Evolutionary conservation across 2,888 invertebrate species (phyloP).

Genomic region (Andrena marginata): DNA sequence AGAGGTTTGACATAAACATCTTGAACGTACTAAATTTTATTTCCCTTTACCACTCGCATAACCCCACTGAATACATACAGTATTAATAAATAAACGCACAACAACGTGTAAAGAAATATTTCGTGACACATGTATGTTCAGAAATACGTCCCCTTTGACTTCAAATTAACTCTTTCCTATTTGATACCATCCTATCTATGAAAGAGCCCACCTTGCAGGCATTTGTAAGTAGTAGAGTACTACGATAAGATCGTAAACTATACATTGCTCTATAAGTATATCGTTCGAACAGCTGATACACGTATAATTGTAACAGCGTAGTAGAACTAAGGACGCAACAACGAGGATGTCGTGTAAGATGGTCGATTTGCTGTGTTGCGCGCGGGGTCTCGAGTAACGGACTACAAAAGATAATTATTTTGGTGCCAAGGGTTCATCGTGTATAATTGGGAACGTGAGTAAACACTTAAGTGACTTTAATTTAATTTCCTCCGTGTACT

Average conservation of each 20-base stretch:
- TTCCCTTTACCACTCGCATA: too few species aligned
- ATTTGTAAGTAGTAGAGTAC: background rate
- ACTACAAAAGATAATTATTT: conserved; percentile 81
- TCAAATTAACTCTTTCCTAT: background rate
- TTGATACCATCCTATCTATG: background rate
- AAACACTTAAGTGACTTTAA: conserved; percentile 82
- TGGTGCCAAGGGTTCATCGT: conserved; percentile 81
- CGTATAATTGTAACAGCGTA: background rate
- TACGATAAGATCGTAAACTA: background rate
- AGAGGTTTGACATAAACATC: too few species aligned
- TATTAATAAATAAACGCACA: too few species aligned
- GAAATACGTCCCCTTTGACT: background rate
- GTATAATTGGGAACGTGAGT: conserved; percentile 83
- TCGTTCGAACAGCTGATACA: background rate
- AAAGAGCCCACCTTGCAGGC: background rate
- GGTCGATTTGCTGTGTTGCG: conserved; percentile 44
- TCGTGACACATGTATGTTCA: too few species aligned
- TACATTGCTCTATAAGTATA: background rate
- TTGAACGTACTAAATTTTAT: too few species aligned
- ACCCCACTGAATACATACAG: too few species aligned
- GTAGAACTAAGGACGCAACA: background rate
- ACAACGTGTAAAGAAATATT: too few species aligned
- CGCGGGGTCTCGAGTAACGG: conserved; percentile 71
- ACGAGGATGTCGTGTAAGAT: conserved; percentile 15
- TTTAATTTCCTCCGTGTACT: conserved; percentile 78